Evolutionary conservation across 2,797 vertebrate genomes (phyloP).

Genomic region (Lophius americanus): DNA sequence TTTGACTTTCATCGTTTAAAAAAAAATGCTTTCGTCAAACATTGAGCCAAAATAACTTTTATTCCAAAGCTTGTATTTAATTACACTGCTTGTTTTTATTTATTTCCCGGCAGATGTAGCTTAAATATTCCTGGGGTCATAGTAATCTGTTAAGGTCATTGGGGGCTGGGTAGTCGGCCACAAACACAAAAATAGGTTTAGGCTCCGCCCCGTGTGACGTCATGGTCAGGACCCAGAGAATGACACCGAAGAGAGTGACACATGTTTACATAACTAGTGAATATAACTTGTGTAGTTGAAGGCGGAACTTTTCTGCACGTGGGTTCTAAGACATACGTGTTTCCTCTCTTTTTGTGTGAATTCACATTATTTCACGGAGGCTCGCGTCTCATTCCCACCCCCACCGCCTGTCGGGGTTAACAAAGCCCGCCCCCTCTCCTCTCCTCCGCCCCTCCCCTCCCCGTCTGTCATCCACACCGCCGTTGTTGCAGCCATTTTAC

Average conservation of each 20-base stretch:
- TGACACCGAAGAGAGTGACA: no score
- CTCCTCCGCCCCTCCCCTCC: conserved; percentile 56
- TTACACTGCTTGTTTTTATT: no score
- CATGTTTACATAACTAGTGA: no score
- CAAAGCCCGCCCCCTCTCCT: conserved; percentile 58
- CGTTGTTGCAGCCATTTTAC: conserved; percentile 80
- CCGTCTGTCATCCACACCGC: conserved; percentile 63
- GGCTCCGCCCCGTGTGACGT: conserved; percentile 10
- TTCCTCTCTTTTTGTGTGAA: background rate
- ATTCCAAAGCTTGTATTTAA: no score
- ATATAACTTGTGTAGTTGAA: no score
- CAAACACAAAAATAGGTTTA: conserved; percentile 17
- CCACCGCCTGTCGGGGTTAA: conserved; percentile 48
- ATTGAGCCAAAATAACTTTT: no score
- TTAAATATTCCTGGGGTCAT: no score
- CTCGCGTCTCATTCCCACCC: conserved; percentile 55
- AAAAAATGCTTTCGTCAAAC: no score
- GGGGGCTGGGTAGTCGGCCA: background rate
- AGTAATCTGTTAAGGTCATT: no score
- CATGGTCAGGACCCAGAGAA: background rate
- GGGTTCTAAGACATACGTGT: background rate
- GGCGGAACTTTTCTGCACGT: no score
- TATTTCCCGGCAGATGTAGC: no score
- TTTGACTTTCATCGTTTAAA: no score
- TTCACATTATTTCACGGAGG: conserved; percentile 4